Base-by-base conservation (phyloP, 2,797 vertebrate genomes). In the Poecilia gillii region DNA sequence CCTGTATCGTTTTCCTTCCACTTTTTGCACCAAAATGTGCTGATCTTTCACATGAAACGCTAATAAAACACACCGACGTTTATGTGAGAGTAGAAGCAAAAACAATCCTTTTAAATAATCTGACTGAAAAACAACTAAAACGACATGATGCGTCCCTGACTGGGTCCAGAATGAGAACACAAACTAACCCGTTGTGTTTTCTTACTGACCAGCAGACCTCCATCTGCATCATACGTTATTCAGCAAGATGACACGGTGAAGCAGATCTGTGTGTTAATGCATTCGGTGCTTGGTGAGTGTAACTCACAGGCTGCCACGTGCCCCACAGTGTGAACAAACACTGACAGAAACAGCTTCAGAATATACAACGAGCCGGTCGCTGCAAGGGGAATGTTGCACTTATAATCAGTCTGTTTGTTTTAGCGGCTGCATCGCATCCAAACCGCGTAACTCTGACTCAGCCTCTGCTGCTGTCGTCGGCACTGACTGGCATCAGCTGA, bases 391-490 rank as follows among this genome's bases (percentile, higher is more conserved):
- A 82, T 62, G 59, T 43, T 49, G 64, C 2, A 31, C 49, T 57
- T 72, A 41, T 73, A 68, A 2, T 12, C 75, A 46, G 43, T 53
- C 57, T 59, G 28, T 25, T 41, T 72, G 41, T 78, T 71, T 71
- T 36, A 28, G 16, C 36, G 25, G 77, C n/a, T 75, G 43, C 73
- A 78, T 74, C 49, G 23, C 59, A 71, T 83, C 75, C 73, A 76
- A 81, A 57, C 57, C 28, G 13, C 20, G 39, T 59, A 64, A 45
- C 41, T 41, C 71, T 46, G 62, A 68, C 71, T 84, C 73, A 11
- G 68, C 36, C 77, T 76, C 78, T 59, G 68, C 64, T 74, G 76
- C 85, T 74, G 68, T 74, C 59, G 72, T 87, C 75, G 79, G 62
- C 64, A 78, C 51, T 33, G 47, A 74, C 74, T 83, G 81, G 76